Evolutionary conservation across 2,888 invertebrate genomes (phyloP).

Genomic region (Eupithecia tripunctaria): DNA sequence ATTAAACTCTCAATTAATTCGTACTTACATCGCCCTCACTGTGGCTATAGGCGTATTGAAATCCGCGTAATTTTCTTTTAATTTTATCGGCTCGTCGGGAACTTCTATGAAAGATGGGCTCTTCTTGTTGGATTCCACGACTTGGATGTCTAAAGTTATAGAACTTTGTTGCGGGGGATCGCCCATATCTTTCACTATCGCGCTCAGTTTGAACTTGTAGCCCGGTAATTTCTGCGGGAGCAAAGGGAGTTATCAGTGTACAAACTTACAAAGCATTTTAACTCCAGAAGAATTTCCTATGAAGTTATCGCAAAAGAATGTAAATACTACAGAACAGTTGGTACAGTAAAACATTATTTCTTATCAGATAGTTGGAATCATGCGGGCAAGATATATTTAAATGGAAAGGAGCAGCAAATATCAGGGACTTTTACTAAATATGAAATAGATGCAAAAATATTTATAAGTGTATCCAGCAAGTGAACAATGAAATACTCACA

Average conservation of each 20-base stretch:
- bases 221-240: constrained; percentile 84
- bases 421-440: neutral
- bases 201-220: constrained; percentile 88
- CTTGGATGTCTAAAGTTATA: constrained; percentile 92
- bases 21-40: constrained; percentile 88
- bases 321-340: neutral
- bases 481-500: constrained; percentile 71
- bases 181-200: constrained; percentile 92
- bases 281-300: neutral
- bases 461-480: neutral
- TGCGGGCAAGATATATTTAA: neutral
- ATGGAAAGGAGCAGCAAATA: neutral
- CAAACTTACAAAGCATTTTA: constrained; percentile 1
- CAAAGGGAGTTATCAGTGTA: constrained; percentile 40
- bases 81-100: constrained; percentile 85
- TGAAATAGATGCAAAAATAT: neutral
- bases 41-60: constrained; percentile 88
- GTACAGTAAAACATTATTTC: neutral
- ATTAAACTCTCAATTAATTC: constrained; percentile 46
- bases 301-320: neutral
- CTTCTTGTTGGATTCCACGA: constrained; percentile 94
- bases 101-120: constrained; percentile 89
- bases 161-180: constrained; percentile 86
- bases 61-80: constrained; percentile 90
- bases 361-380: neutral